Percentiles rank a stretch among this genome's conserved stretches.
These are phyloP conservation scores for Eleginops maclovinus DNA, from an alignment of 2,113 vertebrate genomes.

Conservation along the genomic window DNA sequence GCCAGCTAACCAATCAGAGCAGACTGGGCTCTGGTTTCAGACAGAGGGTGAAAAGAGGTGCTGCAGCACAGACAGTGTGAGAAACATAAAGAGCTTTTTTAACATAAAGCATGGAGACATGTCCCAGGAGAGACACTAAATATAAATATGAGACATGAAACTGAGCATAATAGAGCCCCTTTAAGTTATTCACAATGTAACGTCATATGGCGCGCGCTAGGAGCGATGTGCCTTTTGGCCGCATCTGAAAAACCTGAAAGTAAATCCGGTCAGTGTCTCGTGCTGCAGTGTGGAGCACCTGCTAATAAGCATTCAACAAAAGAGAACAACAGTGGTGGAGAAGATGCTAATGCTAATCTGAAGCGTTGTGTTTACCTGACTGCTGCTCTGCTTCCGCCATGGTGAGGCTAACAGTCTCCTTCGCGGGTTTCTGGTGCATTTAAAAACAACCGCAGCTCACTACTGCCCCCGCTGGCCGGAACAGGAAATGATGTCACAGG, in stretches of 20 bases:
- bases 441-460: neutral
- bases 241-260: neutral
- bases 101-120: too few species aligned
- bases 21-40: too few species aligned
- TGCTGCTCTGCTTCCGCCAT: constrained; percentile 75
- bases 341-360: neutral
- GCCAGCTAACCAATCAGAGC: too few species aligned
- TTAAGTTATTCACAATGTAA: neutral
- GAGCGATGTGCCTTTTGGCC: neutral
- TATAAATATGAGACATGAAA: too few species aligned
- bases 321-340: neutral
- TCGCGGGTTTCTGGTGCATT: constrained; percentile 11
- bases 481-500: neutral
- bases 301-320: neutral
- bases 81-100: too few species aligned
- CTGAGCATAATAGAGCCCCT: too few species aligned
- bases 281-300: neutral
- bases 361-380: constrained; percentile 65
- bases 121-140: too few species aligned
- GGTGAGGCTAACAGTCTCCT: constrained; percentile 42
- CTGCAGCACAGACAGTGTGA: too few species aligned
- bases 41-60: too few species aligned
- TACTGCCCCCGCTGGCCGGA: constrained; percentile 17
- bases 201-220: neutral
- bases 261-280: neutral